phyloP scores from a whole-genome alignment of 2,113 vertebrate species.

The Morone chrysops region DNA sequence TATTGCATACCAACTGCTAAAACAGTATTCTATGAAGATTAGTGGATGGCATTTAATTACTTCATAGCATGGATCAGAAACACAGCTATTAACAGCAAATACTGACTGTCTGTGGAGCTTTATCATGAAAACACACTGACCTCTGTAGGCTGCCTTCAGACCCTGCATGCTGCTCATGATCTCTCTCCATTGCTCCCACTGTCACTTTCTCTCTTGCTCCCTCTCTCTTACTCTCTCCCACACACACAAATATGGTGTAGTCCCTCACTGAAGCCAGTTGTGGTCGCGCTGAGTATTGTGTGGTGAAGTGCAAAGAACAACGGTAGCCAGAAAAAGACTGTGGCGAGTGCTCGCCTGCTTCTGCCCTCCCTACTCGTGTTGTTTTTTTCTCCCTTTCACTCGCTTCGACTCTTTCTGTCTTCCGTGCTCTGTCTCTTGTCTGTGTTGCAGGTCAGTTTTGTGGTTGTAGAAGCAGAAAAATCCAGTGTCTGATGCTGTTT shows the following conservation, averaged over 20 bases:
- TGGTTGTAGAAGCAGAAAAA: constrained; percentile 53
- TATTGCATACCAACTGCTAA: not conserved
- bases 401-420: constrained; percentile 11
- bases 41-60: not conserved
- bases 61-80: not conserved
- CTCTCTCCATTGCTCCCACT: not conserved
- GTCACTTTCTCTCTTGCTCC: not conserved
- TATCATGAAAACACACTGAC: constrained; percentile 60
- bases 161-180: constrained; percentile 36
- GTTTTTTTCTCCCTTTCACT: constrained; percentile 11
- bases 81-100: not conserved
- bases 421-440: not conserved
- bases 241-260: constrained; percentile 41
- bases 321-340: constrained; percentile 79
- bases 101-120: not conserved
- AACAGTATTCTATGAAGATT: not conserved
- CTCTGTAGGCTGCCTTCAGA: constrained; percentile 56
- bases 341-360: constrained; percentile 48
- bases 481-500: constrained; percentile 49
- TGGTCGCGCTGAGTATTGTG: constrained; percentile 68
- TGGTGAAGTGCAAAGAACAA: constrained; percentile 69
- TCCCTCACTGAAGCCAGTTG: constrained; percentile 52
- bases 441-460: constrained; percentile 49
- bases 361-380: constrained; percentile 24
- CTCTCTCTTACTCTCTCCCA: not conserved